phyloP scores from a whole-genome alignment of 1,140 invertebrate genomes.

The Homalodisca vitripennis region DNA sequence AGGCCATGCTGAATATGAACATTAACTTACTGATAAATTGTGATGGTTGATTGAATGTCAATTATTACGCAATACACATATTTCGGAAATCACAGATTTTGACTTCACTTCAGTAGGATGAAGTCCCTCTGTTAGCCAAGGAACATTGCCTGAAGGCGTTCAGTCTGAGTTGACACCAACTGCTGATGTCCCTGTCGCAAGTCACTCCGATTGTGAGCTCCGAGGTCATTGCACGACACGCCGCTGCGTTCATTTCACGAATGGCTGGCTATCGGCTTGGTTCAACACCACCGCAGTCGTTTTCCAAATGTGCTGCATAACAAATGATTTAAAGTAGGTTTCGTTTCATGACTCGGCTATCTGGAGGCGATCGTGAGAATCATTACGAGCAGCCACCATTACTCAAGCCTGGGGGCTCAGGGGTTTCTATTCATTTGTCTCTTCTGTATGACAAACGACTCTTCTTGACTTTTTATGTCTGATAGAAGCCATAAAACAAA shows the following conservation, averaged over 20 bases:
- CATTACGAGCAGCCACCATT: neutral
- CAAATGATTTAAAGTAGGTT: constrained; percentile 18
- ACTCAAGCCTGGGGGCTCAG: neutral
- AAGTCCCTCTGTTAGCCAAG: neutral
- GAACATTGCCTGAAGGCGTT: neutral
- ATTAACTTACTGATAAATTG: no score
- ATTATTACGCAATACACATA: no score
- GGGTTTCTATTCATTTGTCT: constrained; percentile 18
- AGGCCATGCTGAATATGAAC: no score
- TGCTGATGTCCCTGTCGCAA: neutral
- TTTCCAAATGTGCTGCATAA: constrained; percentile 7
- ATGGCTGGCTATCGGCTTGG: no score
- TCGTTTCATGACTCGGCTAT: constrained; percentile 11
- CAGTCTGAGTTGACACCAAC: constrained; percentile 18
- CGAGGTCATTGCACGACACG: constrained; percentile 1
- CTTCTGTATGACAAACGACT: constrained; percentile 3
- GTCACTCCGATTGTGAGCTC: neutral
- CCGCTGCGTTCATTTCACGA: neutral
- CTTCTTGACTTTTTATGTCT: constrained; percentile 1
- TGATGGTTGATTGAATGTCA: no score
- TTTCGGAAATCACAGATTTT: no score
- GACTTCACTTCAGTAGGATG: neutral
- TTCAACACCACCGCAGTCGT: neutral
- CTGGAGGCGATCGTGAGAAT: no score
- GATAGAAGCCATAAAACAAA: neutral